Evolutionary conservation across 2,113 vertebrate species (phyloP), one percentile per base, ranked within the genome.

Genomic region (Oreochromis aureus): DNA sequence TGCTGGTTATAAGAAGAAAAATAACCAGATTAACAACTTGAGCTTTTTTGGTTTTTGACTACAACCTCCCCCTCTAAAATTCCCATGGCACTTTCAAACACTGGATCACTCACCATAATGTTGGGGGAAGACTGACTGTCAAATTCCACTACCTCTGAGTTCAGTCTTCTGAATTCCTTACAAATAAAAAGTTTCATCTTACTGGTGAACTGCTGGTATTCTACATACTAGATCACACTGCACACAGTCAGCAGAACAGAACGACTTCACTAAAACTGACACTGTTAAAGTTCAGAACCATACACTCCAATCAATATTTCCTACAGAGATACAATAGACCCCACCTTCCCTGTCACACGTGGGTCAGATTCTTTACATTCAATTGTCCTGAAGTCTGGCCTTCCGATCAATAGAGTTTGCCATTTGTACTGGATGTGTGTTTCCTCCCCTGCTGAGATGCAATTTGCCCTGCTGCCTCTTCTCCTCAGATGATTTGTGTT

Each of bases 331-430:
- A 69, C 51, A 54, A 59, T 9, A 30, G 55, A 59, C 16, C 55
- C 30, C 11, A 36, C 39, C 44, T 56, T 41, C 30, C 5, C 53
- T 41, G 71, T 89, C 88, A 78, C 11, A 85, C 39, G 44, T 53
- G 84, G 39, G 44, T 91, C 63, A 73, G 73, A 83, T 87, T 86
- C 27, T 76, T 80, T 84, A 83, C 63, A 81, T 87, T 55, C 54
- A 88, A 83, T 44, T 71, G 56, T 80, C 46, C 48, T 61, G 30
- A 84, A 66, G 82, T 71, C 24, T 82, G 10, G 18, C 30, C 55
- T 32, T 34, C 83, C 7, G 56, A 86, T 92, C 81, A 55, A 90
- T 86, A 79, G 55, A 53, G 39, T 83, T 79, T 48, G 73, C 73
- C 73, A 78, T 53, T 53, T 78, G 73, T 78, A 78, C 46, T 78